Base-by-base conservation (phyloP, 2,888 invertebrate species). In the Vandiemenella viatica region DNA sequence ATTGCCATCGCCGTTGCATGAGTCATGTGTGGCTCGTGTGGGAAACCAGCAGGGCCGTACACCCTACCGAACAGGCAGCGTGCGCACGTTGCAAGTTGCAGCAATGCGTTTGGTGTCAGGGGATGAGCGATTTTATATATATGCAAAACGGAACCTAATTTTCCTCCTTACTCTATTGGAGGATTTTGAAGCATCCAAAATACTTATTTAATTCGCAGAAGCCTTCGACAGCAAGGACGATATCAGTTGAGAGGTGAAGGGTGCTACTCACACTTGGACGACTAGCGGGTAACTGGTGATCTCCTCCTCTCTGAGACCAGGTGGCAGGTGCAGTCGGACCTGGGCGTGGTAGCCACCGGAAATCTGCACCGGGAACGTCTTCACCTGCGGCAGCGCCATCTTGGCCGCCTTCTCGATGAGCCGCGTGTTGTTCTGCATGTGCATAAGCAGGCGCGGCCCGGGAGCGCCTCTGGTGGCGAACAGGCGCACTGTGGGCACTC, bases 271-370 rank as follows among this genome's bases (percentile, higher is more conserved):
- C 75, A 93, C 88, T 69, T 90, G 85, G 21, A 96, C 73, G 3
- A 96, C 79, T 46, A 96, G 72, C 1, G 96, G 93, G 68, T 93
- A 93, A 57, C 83, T 77, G 4, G 91, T 90, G 56, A 91, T 90
- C 68, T 92, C 92, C 58, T 91, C 89, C 62, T 92, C 89, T 50
- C 91, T 72, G 16, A 93, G 68, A 0, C 87, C 85, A 0, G 93
- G 92, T 0, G 97, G 96, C 40, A 95, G 70, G 55, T 86, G 78
- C 16, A 96, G 70, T 48, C 88, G 75, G 2, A 91, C 91, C 63
- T 90, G 80, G 3, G 92, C 90, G 56, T 83, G 79, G 63, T 87
- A 86, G 0, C 90, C 91, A 40, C 88, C 88, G 1, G 87, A 87
- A 56, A 93, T 79, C 67, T 88, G 83, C 3, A 96, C 88, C 1